Conservation (phyloP, 2,888 invertebrate species). For the Crepidodera aurea region DNA sequence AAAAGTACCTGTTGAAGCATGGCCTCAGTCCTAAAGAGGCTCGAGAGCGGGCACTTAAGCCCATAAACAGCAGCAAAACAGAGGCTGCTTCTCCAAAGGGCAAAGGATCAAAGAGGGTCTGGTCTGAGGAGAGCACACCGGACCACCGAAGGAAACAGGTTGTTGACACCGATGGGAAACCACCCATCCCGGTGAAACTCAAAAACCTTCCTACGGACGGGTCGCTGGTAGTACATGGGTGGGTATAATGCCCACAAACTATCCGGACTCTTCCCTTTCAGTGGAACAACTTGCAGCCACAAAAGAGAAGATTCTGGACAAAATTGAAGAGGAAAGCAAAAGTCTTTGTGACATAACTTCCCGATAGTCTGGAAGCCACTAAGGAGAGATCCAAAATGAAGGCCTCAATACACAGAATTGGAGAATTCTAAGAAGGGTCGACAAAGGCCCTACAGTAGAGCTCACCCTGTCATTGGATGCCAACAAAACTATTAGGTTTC, state of each 20-base stretch:
- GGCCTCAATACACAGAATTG: too few relatives aligned
- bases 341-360: too few relatives aligned
- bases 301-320: not conserved
- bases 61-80: not conserved
- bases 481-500: too few relatives aligned
- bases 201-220: not conserved
- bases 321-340: not conserved
- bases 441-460: too few relatives aligned
- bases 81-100: too few relatives aligned
- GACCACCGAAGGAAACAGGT: not conserved
- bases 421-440: too few relatives aligned
- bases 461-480: too few relatives aligned
- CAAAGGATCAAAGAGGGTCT: too few relatives aligned
- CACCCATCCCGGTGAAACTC: too few relatives aligned
- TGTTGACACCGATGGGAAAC: not conserved
- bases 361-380: too few relatives aligned
- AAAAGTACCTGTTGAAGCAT: not conserved
- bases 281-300: not conserved
- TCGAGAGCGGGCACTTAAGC: not conserved
- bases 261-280: not conserved
- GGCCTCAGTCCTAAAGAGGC: not conserved
- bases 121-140: not conserved
- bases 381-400: too few relatives aligned
- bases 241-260: not conserved
- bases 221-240: not conserved